phyloP scores from a whole-genome alignment of 2,797 vertebrate genomes.

The Amblyraja radiata region DNA sequence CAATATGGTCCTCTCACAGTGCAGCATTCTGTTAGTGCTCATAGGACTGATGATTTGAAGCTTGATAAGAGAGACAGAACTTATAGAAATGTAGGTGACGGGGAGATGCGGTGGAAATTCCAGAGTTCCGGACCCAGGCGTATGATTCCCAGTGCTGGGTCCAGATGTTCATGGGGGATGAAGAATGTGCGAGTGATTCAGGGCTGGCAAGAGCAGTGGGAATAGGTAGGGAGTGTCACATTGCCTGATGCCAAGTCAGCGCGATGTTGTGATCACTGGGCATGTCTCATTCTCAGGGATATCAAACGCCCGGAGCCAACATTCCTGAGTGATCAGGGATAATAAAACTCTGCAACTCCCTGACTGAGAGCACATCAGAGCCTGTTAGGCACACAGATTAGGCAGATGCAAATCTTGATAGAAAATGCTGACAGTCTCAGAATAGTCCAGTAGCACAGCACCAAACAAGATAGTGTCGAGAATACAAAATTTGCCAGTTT shows the following conservation, averaged over 20 bases:
- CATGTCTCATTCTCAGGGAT: background rate
- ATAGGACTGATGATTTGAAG: too few relatives aligned
- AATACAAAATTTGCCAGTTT: background rate
- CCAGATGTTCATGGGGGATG: background rate
- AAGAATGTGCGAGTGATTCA: background rate
- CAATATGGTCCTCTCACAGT: too few relatives aligned
- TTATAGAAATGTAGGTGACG: too few relatives aligned
- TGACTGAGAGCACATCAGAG: constrained; percentile 42
- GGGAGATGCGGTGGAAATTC: background rate
- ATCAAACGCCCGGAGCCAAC: constrained; percentile 36
- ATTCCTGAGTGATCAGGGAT: constrained; percentile 39
- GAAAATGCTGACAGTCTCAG: background rate
- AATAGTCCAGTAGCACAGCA: background rate
- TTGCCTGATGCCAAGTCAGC: constrained; percentile 37
- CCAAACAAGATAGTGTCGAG: background rate
- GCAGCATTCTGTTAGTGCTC: too few relatives aligned
- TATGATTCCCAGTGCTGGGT: background rate
- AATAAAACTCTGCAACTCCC: constrained; percentile 37
- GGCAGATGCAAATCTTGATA: constrained; percentile 38
- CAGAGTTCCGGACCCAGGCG: background rate
- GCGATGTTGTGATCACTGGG: background rate
- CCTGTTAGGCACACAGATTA: constrained; percentile 43
- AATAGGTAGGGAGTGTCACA: background rate
- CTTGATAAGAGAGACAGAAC: too few relatives aligned
- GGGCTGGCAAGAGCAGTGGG: background rate